phyloP scores from a whole-genome alignment of 2,113 vertebrate genomes.

The Isichthys henryi region DNA sequence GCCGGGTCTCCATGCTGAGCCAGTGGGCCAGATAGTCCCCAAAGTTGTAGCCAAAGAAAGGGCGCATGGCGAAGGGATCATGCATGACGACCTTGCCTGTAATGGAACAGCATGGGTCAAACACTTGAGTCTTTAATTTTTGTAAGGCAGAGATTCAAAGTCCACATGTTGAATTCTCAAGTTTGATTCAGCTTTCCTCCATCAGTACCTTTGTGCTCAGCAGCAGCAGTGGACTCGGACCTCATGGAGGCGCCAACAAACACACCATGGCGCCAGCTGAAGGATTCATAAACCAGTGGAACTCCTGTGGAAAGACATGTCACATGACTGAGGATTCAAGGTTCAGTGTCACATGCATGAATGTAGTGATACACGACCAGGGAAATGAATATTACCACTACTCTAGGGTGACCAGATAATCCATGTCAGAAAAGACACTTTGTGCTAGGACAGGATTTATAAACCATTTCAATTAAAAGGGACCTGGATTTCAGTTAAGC shows the following conservation, averaged over 20 bases:
- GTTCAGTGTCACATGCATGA: neutral
- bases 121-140: neutral
- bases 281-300: slow-evolving; percentile 61
- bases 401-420: no score
- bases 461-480: no score
- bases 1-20: slow-evolving; percentile 84
- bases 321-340: neutral
- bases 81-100: slow-evolving; percentile 63
- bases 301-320: slow-evolving; percentile 44
- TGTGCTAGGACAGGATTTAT: no score
- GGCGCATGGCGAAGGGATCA: slow-evolving; percentile 65
- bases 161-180: neutral
- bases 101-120: neutral
- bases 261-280: slow-evolving; percentile 61
- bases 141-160: neutral
- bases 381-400: neutral
- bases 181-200: neutral
- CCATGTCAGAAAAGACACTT: no score
- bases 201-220: slow-evolving; percentile 59
- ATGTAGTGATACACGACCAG: neutral
- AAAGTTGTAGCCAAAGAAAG: slow-evolving; percentile 66
- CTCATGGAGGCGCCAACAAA: slow-evolving; percentile 64
- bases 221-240: slow-evolving; percentile 61
- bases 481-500: no score
- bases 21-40: slow-evolving; percentile 93